Base-by-base conservation (phyloP, 2,797 vertebrate genomes). In the Salarias fasciatus region DNA sequence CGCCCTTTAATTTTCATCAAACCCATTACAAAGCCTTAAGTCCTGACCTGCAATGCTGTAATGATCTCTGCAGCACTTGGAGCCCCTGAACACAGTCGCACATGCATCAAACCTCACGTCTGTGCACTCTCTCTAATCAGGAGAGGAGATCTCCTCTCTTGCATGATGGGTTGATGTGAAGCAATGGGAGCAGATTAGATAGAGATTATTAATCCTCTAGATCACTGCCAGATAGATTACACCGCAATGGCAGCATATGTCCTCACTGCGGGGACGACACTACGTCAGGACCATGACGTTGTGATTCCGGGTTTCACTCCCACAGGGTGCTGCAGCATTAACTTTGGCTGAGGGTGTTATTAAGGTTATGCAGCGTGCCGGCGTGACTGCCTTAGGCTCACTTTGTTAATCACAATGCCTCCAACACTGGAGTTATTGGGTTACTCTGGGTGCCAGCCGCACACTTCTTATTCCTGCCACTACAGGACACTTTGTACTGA, bases 1-100 rank as follows among this genome's bases (percentile, higher is more conserved):
- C 53, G 18, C 18, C 37, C 78, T 89, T 84, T 80, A 47, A 88
- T 84, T 88, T 85, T 75, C 48, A 79, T 81, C 80, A 88, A 86
- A 77, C 48, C 59, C 36, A 56, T 11, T 35, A 51, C 15, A 12
- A 66, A 53, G 71, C 18, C 68, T 77, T 40, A 70, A 52, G 43
- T 55, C 43, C 63, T 44, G 74, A 75, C 70, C 64, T 60, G 30
- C 61, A 60, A 74, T 33, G 37, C 59, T 55, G 37, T 61, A 59
- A 54, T 58, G 52, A 79, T 69, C 67, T 67, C 53, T 52, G 42
- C 41, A 50, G 45, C n/a, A 52, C 15, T 64, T 45, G 30, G 31
- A 65, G 50, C 1, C 45, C 38, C 44, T 11, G 29, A 35, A 56
- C 46, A 33, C 58, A 36, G 30, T 33, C 54, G 12, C 50, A 61